Evolutionary conservation across 2,113 vertebrate genomes (phyloP), one percentile per base, ranked within the genome.

Genomic region (Neoarius graeffei): DNA sequence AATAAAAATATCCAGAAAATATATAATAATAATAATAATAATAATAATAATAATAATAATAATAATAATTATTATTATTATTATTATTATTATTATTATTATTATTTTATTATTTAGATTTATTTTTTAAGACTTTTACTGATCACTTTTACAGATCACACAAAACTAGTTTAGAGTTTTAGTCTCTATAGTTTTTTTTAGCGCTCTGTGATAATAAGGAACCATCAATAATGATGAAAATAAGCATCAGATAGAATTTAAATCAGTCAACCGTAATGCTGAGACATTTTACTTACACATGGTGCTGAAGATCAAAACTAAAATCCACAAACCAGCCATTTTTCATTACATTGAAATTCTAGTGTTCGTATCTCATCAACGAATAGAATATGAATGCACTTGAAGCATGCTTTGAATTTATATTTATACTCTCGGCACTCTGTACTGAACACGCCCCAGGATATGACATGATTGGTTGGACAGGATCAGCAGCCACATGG

Each of bases 201-300:
- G n/a, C 7, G 3, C 13, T 30, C 25, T 59, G 3, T 25, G 62
- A 23, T 25, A 8, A 23, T 64, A 8, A 64, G 5, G 25, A 64
- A 69, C 30, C 6, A 57, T 13, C 56, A 42, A 42, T 42, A 3
- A 3, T 42, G 35, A 42, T 42, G 35, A 7, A 62, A 7, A 62
- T 62, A 62, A 59, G 57, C 57, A 59, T 59, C 15, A 59, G 57
- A 19, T 0, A 17, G 19, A 15, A 59, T 5, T 15, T 14, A 25
- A 64, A 64, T 25, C 25, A 62, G 7, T 62, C 60, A 5, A 0
- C 20, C 60, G 13, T 57, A 62, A 62, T 62, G 56, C 13, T 15
- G 56, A 62, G 1, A 15, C 66, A 30, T 67, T 13, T 20, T 80
- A 82, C 80, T 82, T 62, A 82, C 80, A 62, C 80, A 82, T 60